Conservation (phyloP, 1,140 invertebrate genomes). For the Hesperophylax magnus region DNA sequence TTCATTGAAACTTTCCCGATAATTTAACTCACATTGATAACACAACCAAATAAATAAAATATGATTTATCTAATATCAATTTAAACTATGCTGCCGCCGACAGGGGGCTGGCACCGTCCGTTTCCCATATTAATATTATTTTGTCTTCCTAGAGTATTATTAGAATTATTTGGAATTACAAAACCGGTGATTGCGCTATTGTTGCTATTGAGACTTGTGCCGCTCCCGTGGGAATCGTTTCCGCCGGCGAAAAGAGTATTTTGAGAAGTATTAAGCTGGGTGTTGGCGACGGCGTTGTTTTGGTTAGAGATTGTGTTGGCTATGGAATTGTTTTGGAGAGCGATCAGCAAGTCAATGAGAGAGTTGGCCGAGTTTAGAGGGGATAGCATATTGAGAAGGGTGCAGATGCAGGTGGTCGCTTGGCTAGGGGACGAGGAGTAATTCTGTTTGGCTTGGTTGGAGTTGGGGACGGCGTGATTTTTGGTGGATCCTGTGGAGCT, state of each 20-base stretch:
- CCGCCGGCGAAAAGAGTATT: constrained; percentile 48
- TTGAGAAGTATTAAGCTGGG: constrained; percentile 46
- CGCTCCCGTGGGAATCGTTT: constrained; percentile 54
- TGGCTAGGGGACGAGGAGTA: constrained; percentile 54
- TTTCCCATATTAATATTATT: constrained; percentile 49
- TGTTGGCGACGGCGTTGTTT: constrained; percentile 28
- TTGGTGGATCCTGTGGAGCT: constrained; percentile 63
- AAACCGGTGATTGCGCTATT: constrained; percentile 41
- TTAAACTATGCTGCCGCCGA: constrained; percentile 52
- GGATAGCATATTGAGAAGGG: constrained; percentile 66
- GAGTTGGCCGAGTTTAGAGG: constrained; percentile 66
- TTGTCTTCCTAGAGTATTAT: constrained; percentile 41
- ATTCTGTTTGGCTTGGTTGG: constrained; percentile 29
- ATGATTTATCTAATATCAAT: constrained; percentile 8
- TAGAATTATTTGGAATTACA: constrained; percentile 36
- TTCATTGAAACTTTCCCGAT: no score
- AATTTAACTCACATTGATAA: background rate
- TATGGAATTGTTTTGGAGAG: constrained; percentile 64
- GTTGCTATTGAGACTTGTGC: constrained; percentile 53
- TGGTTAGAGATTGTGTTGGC: constrained; percentile 51
- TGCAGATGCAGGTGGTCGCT: constrained; percentile 66
- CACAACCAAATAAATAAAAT: constrained; percentile 31
- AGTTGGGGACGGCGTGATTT: constrained; percentile 37
- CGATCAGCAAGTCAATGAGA: constrained; percentile 65
- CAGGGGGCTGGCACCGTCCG: constrained; percentile 49